phyloP scores from a whole-genome alignment of 2,797 vertebrate genomes.

The Microtus obscurus region DNA sequence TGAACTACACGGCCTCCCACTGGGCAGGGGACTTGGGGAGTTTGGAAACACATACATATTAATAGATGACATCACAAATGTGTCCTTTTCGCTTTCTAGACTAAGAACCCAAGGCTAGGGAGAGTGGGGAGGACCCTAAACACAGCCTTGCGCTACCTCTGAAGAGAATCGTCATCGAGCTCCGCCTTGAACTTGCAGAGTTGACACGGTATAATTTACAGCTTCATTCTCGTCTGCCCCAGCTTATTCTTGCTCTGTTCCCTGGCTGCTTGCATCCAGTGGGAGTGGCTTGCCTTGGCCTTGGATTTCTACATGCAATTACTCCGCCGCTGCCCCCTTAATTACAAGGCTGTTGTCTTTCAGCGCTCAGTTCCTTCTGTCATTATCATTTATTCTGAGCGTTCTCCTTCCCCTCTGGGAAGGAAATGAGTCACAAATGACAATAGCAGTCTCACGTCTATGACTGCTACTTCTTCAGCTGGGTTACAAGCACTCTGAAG shows the following conservation, averaged over 20 bases:
- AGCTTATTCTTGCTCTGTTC: conserved; percentile 70
- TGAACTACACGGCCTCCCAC: not conserved
- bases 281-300: conserved; percentile 40
- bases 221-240: conserved; percentile 14
- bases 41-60: not conserved
- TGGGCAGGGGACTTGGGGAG: not conserved
- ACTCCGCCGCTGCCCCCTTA: conserved; percentile 52
- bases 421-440: not conserved
- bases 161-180: not conserved
- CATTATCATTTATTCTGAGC: conserved; percentile 37
- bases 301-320: conserved; percentile 61
- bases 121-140: not conserved
- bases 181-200: conserved; percentile 45
- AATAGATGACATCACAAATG: not conserved
- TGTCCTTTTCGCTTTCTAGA: conserved; percentile 2
- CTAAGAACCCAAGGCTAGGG: not conserved
- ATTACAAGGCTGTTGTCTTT: conserved; percentile 57
- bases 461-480: not conserved
- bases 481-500: not conserved
- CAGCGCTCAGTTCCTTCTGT: not conserved
- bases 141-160: not conserved
- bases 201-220: conserved; percentile 62
- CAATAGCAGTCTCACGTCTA: not conserved
- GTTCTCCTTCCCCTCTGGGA: not conserved
- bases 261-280: not conserved